phyloP scores from a whole-genome alignment of 2,797 vertebrate species.

The Prunella strophiata region DNA sequence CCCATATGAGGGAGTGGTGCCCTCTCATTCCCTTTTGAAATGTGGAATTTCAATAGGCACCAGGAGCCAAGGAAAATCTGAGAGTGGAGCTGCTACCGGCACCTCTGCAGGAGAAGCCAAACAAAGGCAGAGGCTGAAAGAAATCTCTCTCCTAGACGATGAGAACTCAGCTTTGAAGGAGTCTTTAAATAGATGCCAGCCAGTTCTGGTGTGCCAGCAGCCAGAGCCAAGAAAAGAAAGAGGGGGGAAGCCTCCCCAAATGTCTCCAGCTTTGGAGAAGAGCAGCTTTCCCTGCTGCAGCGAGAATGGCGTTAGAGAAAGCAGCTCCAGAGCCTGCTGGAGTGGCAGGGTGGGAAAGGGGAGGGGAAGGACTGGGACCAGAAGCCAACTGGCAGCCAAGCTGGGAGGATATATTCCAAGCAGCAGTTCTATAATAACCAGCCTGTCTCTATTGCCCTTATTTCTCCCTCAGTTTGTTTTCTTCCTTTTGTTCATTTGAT shows the following conservation, averaged over 20 bases:
- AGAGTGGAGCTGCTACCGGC: background rate
- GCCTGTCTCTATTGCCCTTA: background rate
- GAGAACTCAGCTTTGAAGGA: constrained; percentile 65
- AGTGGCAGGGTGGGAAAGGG: background rate
- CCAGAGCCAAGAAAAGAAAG: constrained; percentile 40
- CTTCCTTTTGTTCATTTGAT: background rate
- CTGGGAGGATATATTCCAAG: background rate
- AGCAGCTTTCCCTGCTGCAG: background rate
- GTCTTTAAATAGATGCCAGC: constrained; percentile 61
- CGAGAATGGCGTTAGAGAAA: fast-evolving
- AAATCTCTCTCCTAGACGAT: constrained; percentile 19
- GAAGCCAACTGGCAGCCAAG: constrained; percentile 1
- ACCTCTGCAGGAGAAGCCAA: constrained; percentile 39
- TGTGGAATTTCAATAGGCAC: background rate
- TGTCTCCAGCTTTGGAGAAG: background rate
- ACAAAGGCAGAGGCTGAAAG: constrained; percentile 38
- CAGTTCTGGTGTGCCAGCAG: constrained; percentile 4
- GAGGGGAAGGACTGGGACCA: background rate
- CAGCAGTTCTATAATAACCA: constrained; percentile 3
- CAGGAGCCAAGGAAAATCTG: background rate
- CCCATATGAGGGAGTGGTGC: fast-evolving
- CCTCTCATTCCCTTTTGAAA: background rate
- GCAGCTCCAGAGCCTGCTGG: background rate
- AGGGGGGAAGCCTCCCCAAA: background rate
- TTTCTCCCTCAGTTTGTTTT: background rate